Base-by-base conservation (phyloP, 1,140 invertebrate species). In the Rhopalosiphum padi region DNA sequence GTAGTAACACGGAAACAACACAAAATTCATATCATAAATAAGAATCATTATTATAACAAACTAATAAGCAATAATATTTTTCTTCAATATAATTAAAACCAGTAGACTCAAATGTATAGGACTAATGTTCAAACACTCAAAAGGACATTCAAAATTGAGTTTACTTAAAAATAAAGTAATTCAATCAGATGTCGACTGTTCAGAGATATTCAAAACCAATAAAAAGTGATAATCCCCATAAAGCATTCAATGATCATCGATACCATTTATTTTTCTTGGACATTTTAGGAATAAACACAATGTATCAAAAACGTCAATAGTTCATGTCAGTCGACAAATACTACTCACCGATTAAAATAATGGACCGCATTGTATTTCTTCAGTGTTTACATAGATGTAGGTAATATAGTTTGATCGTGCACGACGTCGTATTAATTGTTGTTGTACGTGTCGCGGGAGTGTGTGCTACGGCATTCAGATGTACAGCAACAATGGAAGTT, bases 311-410 rank as follows among this genome's bases (percentile, higher is more conserved):
- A 22, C 37, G 35, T 41, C 21, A 15, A 82, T 37, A 37, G 22
- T 83, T 2, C 7, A 37, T 83, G 21, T 21, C 35, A 37, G 1
- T 23, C 8, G 7, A 51, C 7, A 87, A 2, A 46, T 46, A 41
- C 22, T 43, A 83, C 91, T 85, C 37, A 92, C 91, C 77, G 21
- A 92, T 51, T 1, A 85, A 51, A 92, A 92, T 83, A 53, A 85
- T 53, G 6, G 8, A 30, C 77, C 68, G 48, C 91, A 92, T 92
- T 92, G 41, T 92, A 25, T 41, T 30, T 41, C 25, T 53, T 51
- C 25, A 83, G 51, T 85, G 15, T 85, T 51, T 37, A 7, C 11
- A 51, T n/a, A 30, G 35, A 37, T 2, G 77, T 37, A 37, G 37
- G 37, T 41, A 85, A 25, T 77, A 92, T 92, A 92, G 43, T 92